A percentile compares a stretch with the other conserved stretches of the same genome.
Conservation (phyloP, 2,113 vertebrate genomes). For the Penelope pileata region DNA sequence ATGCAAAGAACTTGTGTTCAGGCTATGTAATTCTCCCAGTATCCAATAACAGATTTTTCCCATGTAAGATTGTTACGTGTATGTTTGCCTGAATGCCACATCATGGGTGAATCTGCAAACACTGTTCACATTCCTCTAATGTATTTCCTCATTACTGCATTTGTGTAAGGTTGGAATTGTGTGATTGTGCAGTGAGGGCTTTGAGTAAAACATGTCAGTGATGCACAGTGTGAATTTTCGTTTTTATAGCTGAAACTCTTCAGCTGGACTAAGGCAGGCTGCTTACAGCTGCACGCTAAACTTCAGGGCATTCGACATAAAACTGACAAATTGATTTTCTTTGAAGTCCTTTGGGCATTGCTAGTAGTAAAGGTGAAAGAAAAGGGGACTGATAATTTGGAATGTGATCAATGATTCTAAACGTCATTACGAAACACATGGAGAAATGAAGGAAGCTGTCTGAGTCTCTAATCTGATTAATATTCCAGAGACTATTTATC, state of each 20-base stretch:
- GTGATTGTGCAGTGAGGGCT: background rate
- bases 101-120: background rate
- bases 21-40: fast-evolving
- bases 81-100: background rate
- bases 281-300: background rate
- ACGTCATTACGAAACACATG: background rate
- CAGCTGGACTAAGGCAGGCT: background rate
- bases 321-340: background rate
- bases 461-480: constrained; percentile 27
- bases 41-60: background rate
- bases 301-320: background rate
- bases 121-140: background rate
- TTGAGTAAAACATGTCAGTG: fast-evolving
- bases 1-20: background rate
- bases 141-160: fast-evolving
- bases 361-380: background rate
- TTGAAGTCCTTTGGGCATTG: background rate
- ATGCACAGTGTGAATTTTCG: background rate
- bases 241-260: background rate
- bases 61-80: background rate
- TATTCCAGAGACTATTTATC: constrained; percentile 32
- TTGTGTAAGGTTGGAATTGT: background rate
- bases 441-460: background rate
- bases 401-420: background rate
- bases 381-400: background rate